These are phyloP conservation scores for Petrolisthes cinctipes DNA, from an alignment of 2,888 invertebrate genomes.

Conservation along the genomic window DNA sequence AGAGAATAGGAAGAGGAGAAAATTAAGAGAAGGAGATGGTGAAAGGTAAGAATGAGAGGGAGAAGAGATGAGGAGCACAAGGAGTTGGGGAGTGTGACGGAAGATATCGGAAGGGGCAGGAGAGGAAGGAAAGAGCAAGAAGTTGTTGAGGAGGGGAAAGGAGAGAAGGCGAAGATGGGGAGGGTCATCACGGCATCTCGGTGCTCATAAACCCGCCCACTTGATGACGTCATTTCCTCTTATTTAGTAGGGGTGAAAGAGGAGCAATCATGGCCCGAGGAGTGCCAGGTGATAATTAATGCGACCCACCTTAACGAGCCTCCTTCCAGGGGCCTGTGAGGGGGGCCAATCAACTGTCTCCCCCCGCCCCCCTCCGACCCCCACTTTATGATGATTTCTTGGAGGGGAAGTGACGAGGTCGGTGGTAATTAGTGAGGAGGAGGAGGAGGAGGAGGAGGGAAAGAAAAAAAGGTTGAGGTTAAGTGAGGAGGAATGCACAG, in stretches of 20 bases:
- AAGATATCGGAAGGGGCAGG: background rate
- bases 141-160: too few species aligned
- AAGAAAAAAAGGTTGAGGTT: background rate
- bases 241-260: conserved; percentile 7
- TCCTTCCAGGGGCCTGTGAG: conserved; percentile 30
- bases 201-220: background rate
- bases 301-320: conserved; percentile 33
- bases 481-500: background rate
- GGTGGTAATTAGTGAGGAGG: conserved; percentile 17
- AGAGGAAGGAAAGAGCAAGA: background rate
- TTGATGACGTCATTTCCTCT: conserved; percentile 15
- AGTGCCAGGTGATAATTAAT: conserved; percentile 39
- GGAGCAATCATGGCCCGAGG: conserved; percentile 4
- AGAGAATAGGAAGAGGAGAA: background rate
- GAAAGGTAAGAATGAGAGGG: background rate
- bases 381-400: conserved; percentile 40
- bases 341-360: conserved; percentile 33
- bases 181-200: conserved; percentile 13
- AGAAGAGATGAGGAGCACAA: background rate
- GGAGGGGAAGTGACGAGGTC: conserved; percentile 32
- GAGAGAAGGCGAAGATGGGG: background rate
- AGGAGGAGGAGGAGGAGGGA: background rate
- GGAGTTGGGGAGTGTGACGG: background rate
- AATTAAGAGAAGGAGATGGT: background rate
- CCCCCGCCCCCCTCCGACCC: background rate